Base-by-base conservation (phyloP, 2,797 vertebrate genomes). In the Choloepus didactylus region DNA sequence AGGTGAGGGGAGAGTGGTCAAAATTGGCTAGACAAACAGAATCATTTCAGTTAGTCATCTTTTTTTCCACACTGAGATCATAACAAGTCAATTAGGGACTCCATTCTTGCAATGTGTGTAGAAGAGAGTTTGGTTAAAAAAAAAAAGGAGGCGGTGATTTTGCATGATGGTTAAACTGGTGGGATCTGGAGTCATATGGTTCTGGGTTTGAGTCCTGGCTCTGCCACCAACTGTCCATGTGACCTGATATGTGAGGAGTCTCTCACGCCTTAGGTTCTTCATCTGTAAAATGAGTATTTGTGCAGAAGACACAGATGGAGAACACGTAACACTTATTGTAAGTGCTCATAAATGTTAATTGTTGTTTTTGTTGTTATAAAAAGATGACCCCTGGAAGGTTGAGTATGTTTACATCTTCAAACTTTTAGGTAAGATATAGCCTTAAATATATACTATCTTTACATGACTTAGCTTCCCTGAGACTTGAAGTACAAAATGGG, bases 341-440 rank as follows among this genome's bases (percentile, higher is more conserved):
- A 84, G 31, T 41, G 5, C 70, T 89, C 79, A 56, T 93, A 69
- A 66, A 69, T 56, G 59, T 56, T 87, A 88, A 79, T 91, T 87
- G 67, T 81, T 97, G 38, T 93, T 96, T 51, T 75, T 77, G 60
- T 81, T 75, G 51, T 73, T 85, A 15, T 70, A 35, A 93, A 93
- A 91, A 91, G 44, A 84, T 95, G 87, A 64, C 67, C 51, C 69
- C 69, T 29, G 7, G 72, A 67, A 90, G 44, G 69, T 64, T 84
- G 41, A 88, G n/a, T 35, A 38, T 94, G 73, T 92, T 88, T 91
- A 93, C 54, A 72, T 35, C 70, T 91, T 90, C 60, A 83, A 89
- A 91, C 86, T 56, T 87, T 64, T 49, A 89, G 54, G 84, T 94
- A 91, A 80, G 18, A 14, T 31, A 38, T 49, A n/a, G 29, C 29